phyloP scores from a whole-genome alignment of 2,797 vertebrate genomes.

The Anableps anableps region DNA sequence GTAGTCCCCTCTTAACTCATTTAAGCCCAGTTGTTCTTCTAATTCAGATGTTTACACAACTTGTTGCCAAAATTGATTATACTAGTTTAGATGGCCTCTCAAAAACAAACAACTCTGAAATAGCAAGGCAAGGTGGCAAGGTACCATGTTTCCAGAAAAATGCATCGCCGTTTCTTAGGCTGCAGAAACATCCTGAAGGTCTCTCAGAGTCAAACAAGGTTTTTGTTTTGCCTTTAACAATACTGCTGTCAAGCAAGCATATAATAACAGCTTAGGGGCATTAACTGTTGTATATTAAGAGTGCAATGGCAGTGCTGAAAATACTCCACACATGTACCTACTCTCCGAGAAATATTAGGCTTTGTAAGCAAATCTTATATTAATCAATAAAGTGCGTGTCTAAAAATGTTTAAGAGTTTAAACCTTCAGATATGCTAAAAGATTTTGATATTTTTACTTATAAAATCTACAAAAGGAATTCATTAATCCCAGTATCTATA shows the following conservation, averaged over 20 bases:
- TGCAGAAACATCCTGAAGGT: neutral
- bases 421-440: neutral
- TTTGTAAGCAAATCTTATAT: neutral
- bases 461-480: neutral
- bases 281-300: neutral
- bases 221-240: neutral
- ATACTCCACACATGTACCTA: neutral
- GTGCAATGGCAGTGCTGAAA: neutral
- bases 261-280: no score
- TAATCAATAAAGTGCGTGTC: neutral
- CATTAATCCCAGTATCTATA: neutral
- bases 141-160: neutral
- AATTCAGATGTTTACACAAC: neutral
- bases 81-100: neutral
- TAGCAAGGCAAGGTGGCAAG: neutral
- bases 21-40: no score
- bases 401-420: neutral
- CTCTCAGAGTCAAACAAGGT: neutral
- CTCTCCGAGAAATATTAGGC: neutral
- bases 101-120: neutral
- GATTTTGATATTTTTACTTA: neutral
- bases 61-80: neutral
- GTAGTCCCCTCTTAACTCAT: neutral
- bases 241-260: neutral
- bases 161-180: neutral